Percentiles rank a stretch among this genome's conserved stretches.
These are phyloP conservation scores for Platycheirus albimanus DNA, from an alignment of 2,888 invertebrate species.

Conservation along the genomic window DNA sequence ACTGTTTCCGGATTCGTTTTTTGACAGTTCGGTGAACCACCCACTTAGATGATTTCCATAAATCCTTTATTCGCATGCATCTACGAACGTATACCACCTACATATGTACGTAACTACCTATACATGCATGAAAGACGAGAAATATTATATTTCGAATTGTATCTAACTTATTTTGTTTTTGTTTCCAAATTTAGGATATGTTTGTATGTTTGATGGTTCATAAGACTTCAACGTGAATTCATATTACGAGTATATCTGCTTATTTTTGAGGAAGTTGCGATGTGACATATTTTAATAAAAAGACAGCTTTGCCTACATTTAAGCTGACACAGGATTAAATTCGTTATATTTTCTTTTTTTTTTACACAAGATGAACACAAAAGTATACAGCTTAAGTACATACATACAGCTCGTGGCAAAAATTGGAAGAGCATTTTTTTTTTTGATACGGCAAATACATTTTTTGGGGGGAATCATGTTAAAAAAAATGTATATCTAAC, in stretches of 20 bases:
- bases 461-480: too few relatives aligned
- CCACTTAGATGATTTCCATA: slow-evolving; percentile 20
- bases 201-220: too few relatives aligned
- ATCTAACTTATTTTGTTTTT: not conserved
- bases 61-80: not conserved
- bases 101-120: not conserved
- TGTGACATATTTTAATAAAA: slow-evolving; percentile 2
- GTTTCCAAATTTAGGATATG: not conserved
- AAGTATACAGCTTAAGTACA: too few relatives aligned
- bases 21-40: slow-evolving; percentile 22
- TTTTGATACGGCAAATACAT: too few relatives aligned
- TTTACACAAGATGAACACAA: too few relatives aligned
- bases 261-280: not conserved
- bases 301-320: not conserved
- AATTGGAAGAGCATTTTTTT: too few relatives aligned
- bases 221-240: not conserved
- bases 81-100: not conserved
- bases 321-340: not conserved
- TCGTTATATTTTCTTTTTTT: not conserved
- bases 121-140: too few relatives aligned
- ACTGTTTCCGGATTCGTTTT: slow-evolving; percentile 13
- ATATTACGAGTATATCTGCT: not conserved
- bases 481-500: too few relatives aligned
- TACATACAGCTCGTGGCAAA: too few relatives aligned
- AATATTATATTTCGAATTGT: too few relatives aligned